A percentile compares a stretch with the other conserved stretches of the same genome.
Conservation (phyloP, 2,888 invertebrate species). For the Lasioglossum malachurum region DNA sequence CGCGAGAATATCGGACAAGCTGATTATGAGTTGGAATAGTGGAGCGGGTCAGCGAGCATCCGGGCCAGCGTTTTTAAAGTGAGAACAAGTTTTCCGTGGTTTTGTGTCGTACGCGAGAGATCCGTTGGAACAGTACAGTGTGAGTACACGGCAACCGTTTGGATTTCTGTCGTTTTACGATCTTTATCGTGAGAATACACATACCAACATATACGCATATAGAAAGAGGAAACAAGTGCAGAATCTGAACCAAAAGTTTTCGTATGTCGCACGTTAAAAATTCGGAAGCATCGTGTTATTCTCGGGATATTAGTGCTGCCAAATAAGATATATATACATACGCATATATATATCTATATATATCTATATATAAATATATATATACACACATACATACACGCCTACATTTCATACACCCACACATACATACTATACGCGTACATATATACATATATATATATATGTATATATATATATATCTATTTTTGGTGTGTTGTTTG, state of each 20-base stretch:
- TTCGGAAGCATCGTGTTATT: constrained; percentile 45
- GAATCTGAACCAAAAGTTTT: constrained; percentile 21
- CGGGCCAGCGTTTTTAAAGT: constrained; percentile 71
- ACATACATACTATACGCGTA: neutral
- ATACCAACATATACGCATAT: neutral
- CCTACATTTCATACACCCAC: neutral
- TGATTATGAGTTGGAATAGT: constrained; percentile 75
- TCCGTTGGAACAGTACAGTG: constrained; percentile 62
- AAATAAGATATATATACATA: constrained; percentile 14
- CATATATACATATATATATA: neutral
- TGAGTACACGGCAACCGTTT: constrained; percentile 20
- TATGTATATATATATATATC: constrained; percentile 29
- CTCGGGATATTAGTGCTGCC: constrained; percentile 57
- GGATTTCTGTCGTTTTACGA: constrained; percentile 27
- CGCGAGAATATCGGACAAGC: constrained; percentile 52
- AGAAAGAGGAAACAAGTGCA: constrained; percentile 54
- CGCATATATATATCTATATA: neutral
- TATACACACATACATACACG: neutral
- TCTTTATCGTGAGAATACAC: constrained; percentile 32
- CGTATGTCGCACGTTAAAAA: constrained; percentile 44
- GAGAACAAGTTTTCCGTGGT: constrained; percentile 68
- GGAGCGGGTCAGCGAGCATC: constrained; percentile 68
- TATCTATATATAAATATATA: too few relatives aligned
- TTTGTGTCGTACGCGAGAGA: constrained; percentile 60
- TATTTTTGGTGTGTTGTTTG: constrained; percentile 67